Conservation (phyloP, 2,797 vertebrate genomes). For the Remorina albescens region DNA sequence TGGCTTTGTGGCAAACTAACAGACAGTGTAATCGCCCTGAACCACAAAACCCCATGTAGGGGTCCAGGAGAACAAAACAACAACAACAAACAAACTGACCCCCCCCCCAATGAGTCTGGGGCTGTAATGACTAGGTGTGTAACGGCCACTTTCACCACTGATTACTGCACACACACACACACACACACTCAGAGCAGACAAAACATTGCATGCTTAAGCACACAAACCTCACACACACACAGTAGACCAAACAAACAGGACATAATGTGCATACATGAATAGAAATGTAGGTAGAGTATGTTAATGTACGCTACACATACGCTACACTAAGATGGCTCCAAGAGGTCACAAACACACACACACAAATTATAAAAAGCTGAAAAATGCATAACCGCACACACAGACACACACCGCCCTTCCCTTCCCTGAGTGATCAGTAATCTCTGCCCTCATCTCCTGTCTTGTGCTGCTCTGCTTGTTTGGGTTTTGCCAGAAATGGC, state of each 20-base stretch:
- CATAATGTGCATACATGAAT: background rate
- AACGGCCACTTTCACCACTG: conserved; percentile 67
- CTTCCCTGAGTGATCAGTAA: conserved; percentile 54
- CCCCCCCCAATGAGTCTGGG: conserved; percentile 52
- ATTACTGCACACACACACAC: conserved; percentile 52
- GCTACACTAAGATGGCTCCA: background rate
- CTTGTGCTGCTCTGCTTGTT: conserved; percentile 74
- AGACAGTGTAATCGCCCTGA: conserved; percentile 76
- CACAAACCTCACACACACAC: conserved; percentile 19
- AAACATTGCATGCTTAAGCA: conserved; percentile 11
- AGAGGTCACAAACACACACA: conserved; percentile 8
- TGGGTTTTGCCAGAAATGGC: conserved; percentile 76
- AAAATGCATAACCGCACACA: conserved; percentile 16
- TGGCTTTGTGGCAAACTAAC: conserved; percentile 75
- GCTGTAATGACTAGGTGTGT: conserved; percentile 59
- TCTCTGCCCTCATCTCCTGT: conserved; percentile 74
- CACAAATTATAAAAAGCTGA: conserved; percentile 5
- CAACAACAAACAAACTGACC: conserved; percentile 37
- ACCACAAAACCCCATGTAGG: conserved; percentile 62
- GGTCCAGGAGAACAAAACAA: conserved; percentile 41
- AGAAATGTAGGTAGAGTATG: background rate
- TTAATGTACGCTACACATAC: background rate
- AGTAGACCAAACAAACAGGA: conserved; percentile 57
- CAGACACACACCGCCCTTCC: conserved; percentile 30
- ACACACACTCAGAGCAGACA: conserved; percentile 45